Base-by-base conservation (phyloP, 2,797 vertebrate genomes). In the Esox masquinongy region DNA sequence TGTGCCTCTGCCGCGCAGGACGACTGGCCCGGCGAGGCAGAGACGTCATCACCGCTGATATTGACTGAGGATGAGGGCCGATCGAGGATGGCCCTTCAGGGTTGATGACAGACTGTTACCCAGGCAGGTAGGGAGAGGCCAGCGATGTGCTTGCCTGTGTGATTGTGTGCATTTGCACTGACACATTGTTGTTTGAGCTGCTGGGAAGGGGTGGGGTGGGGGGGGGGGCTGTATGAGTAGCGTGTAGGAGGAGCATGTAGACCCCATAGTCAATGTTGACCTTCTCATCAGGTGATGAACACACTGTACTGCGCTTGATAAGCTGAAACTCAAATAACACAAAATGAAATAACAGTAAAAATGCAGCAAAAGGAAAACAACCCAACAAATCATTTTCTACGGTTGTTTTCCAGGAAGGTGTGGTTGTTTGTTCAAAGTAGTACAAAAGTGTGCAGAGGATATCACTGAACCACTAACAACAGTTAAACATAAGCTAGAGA, bases 21-120 rank as follows among this genome's bases (percentile, higher is more conserved):
- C 51, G 2, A 0, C 8, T 56, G 51, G 43, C 80, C 74, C 68
- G 76, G 68, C 47, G 76, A 77, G 69, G 71, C 59, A 31, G 66
- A 39, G 74, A 78, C 82, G 56, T 70, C 79, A 76, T 77, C 31
- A 76, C 56, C 53, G 73, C 67, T 5, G 59, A 64, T 79, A 79
- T 70, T 77, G 80, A 81, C 71, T 76, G 7, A 9, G 68, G 82
- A 79, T 79, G 43, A 83, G 67, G 64, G 26, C 61, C 68, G 75
- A 80, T 72, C 77, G 71, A 75, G 76, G 73, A 72, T 72, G 74
- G 51, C 50, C 43, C 70, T 69, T 53, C 34, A 39, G 76, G 73
- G 78, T 63, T 53, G 71, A 61, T 22, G 39, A 69, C 22, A 68
- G 56, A 72, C 26, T 7, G 69, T 64, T 61, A 74, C 75, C 53